Evolutionary conservation across 2,888 invertebrate genomes (phyloP), one percentile per base, ranked within the genome.

Genomic region (Aleiodes alternator): DNA sequence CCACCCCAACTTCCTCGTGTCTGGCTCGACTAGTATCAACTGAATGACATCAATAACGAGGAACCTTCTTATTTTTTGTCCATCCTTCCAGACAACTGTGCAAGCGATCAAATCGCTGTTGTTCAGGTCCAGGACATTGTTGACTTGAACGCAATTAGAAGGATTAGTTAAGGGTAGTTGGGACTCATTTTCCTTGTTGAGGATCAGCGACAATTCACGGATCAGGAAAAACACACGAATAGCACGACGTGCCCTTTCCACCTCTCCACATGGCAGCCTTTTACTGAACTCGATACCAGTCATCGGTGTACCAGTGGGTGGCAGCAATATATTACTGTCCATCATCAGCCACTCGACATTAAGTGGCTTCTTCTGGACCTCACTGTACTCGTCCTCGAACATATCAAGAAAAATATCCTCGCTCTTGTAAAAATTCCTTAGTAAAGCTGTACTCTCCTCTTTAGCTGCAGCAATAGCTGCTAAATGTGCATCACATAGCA

Each of bases 381-480:
- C 97, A 87, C 95, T 95, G 90, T 96, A 97, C 85, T 99, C 99
- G 89, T 98, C 98, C 90, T 99, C 99, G 89, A 99, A 99, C 94
- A 99, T 96, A 88, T 99, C 99, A 75, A 99, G 91, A 90, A 99
- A 99, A 84, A 99, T 97, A 87, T 99, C 98, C 90, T 99, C 98
- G 83, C 96, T 96, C 91, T 98, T 98, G 90, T 97, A 98, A 90
- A 97, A 98, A 91, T 96, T 97, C 66, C 97, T 92, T 12, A 98
- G 92, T 43, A 96, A 91, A 0, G 95, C 93, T 69, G 96, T 96
- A 81, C 97, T 95, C 86, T 96, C 95, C 85, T 95, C 94, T 82
- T 93, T 92, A 4, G 95, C 94, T 85, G 94, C 90, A 89, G 96
- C 92, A 81, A 96, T 91, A 83, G 92, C 90, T 50, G 93, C 92